phyloP scores from a whole-genome alignment of 1,140 invertebrate species.

The Campoletis sonorensis region DNA sequence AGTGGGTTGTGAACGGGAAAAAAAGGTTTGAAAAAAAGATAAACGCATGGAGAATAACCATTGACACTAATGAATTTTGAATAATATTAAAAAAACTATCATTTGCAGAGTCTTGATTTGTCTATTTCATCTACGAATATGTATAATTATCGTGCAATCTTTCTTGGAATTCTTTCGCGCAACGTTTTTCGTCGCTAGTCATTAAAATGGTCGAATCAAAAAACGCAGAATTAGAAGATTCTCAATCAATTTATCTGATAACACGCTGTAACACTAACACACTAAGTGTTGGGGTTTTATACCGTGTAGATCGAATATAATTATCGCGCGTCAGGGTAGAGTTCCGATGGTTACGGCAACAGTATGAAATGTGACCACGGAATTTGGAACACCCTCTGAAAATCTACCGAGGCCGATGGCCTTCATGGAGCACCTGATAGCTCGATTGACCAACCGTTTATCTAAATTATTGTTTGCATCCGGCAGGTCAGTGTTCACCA shows the following conservation, averaged over 20 bases:
- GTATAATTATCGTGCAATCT: no score
- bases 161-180: no score
- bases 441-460: constrained; percentile 34
- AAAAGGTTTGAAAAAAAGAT: background rate
- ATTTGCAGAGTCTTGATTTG: no score
- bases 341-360: background rate
- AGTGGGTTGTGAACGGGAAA: background rate
- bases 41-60: background rate
- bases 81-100: no score
- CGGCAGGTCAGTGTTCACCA: constrained; percentile 18
- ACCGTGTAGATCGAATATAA: background rate
- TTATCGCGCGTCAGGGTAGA: background rate
- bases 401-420: background rate
- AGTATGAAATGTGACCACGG: background rate
- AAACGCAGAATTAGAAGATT: no score
- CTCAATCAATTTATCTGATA: no score
- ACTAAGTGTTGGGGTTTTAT: background rate
- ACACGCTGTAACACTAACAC: no score
- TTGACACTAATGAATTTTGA: background rate
- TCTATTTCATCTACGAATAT: background rate
- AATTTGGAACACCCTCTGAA: constrained; percentile 30
- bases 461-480: constrained; percentile 36
- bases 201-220: no score
- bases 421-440: background rate
- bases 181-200: no score